Base-by-base conservation (phyloP, 2,797 vertebrate species). In the Gallinago nigripennis region DNA sequence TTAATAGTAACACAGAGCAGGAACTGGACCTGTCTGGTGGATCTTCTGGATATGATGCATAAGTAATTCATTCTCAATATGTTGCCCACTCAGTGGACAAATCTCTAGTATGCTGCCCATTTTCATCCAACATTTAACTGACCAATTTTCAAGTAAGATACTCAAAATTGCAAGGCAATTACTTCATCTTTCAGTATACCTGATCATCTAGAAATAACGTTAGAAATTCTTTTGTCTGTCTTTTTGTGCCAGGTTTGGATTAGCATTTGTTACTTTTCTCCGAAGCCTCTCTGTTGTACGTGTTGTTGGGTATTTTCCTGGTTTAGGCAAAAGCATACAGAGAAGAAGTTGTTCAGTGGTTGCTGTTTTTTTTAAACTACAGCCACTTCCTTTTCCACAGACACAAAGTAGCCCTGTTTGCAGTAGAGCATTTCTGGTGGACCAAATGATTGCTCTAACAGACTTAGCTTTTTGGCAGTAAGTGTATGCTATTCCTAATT, bases 381-480 rank as follows among this genome's bases (percentile, higher is more conserved):
- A 0, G 78, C 53, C 61, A 68, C 89, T 92, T 96, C 86, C 93
- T 95, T 86, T 91, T 82, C 53, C 53, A 71, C 39, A 80, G 60
- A 79, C 90, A 95, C 86, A 94, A 89, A 85, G 82, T 91, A 87
- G 57, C 64, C 76, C 69, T 92, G 66, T 95, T 93, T 94, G 81
- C 64, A 82, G 45, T 14, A 81, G 31, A 73, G 37, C 78, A 75
- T 75, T 95, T 96, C 75, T 96, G 68, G 83, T 90, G 75, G 84
- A 96, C 64, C 60, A 87, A 80, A 68, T 95, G 75, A 91, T 95
- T 89, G 45, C 78, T 94, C 53, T 92, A 92, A 86, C 90, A 93
- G 94, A 93, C 75, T 37, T 60, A 33, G 46, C 4, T 92, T 88
- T 88, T 94, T 94, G 90, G 93, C 90, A 91, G 28, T 43, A 64